Conservation (phyloP, 2,797 vertebrate genomes). For the Propithecus perrieri region DNA sequence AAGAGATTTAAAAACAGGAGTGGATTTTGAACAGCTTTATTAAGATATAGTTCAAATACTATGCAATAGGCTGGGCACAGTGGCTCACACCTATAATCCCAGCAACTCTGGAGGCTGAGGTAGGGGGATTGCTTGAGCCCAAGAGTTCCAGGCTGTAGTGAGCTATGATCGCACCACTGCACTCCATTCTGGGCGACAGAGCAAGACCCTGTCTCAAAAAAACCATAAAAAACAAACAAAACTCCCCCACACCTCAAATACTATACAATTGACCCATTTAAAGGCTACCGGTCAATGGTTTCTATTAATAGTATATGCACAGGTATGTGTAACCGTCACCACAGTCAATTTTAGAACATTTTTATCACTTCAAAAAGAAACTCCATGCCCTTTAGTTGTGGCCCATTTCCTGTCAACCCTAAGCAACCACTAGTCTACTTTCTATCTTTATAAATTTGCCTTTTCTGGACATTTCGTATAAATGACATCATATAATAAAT, state of each 20-base stretch:
- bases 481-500: background rate
- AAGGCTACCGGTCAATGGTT: background rate
- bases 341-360: background rate
- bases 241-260: background rate
- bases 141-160: background rate
- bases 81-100: too few relatives aligned
- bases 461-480: background rate
- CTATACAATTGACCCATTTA: background rate
- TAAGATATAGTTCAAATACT: background rate
- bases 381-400: background rate
- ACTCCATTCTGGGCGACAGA: background rate
- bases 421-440: background rate
- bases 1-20: conserved; percentile 1
- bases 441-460: background rate
- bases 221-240: background rate
- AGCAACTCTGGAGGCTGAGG: background rate
- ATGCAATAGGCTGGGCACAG: background rate
- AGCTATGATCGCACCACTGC: background rate
- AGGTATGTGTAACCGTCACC: background rate
- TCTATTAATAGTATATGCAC: background rate
- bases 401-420: background rate
- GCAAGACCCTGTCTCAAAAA: background rate
- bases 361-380: background rate
- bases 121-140: background rate
- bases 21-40: background rate